Evolutionary conservation across 2,113 vertebrate genomes (phyloP).

Genomic region (Apus apus): DNA sequence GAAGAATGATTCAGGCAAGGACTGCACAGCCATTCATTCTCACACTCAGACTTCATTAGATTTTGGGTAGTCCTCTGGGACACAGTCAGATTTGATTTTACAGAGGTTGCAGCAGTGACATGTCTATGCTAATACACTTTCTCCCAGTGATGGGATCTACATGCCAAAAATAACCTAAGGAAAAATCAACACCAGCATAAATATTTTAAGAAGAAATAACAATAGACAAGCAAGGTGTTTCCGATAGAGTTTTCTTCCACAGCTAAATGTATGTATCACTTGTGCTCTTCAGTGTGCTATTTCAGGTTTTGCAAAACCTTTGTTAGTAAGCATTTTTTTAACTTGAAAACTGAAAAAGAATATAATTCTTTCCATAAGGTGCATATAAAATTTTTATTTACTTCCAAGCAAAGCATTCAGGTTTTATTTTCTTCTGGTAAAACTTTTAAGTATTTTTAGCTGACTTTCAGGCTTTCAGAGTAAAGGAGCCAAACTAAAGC

Average conservation of each 20-base stretch:
- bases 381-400: background rate
- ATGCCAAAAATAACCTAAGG: background rate
- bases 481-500: background rate
- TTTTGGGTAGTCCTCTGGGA: background rate
- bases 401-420: background rate
- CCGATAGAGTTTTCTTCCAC: background rate
- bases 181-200: background rate
- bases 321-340: background rate
- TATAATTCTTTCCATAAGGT: fast-evolving
- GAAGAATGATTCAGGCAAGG: background rate
- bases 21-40: background rate
- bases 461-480: background rate
- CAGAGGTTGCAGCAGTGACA: background rate
- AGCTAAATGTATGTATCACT: background rate
- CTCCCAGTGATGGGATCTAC: background rate
- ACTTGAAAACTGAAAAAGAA: background rate
- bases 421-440: background rate
- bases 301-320: background rate
- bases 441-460: background rate
- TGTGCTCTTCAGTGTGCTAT: background rate
- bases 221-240: background rate
- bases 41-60: background rate
- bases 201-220: background rate
- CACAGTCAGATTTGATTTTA: background rate
- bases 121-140: background rate